Evolutionary conservation across 2,797 vertebrate genomes (phyloP).

Genomic region (Hozukius guyotensis): DNA sequence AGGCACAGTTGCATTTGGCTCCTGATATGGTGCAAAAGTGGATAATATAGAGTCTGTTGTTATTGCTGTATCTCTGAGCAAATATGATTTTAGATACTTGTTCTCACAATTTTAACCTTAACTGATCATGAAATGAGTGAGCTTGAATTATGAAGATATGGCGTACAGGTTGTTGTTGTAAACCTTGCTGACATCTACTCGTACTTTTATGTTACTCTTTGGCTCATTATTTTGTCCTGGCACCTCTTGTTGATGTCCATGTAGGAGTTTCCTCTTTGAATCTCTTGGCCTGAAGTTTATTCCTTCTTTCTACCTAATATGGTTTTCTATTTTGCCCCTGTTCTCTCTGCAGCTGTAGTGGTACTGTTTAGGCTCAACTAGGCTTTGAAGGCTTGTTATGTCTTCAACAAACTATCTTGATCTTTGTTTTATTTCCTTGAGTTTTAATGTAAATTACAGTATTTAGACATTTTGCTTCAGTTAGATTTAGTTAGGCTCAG

Average conservation of each 20-base stretch:
- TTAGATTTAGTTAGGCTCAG: background rate
- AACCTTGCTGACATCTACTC: background rate
- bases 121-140: background rate
- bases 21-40: background rate
- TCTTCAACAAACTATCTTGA: background rate
- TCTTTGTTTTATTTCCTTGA: background rate
- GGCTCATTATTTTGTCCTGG: constrained; percentile 2
- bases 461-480: background rate
- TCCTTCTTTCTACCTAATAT: constrained; percentile 26
- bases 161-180: background rate
- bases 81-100: background rate
- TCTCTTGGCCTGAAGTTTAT: background rate
- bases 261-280: constrained; percentile 10
- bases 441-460: background rate
- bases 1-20: background rate
- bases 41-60: background rate
- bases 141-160: background rate
- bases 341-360: background rate
- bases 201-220: background rate
- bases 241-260: background rate
- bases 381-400: constrained; percentile 3
- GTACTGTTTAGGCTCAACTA: constrained; percentile 9
- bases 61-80: background rate
- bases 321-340: constrained; percentile 21
- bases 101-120: background rate